A percentile compares a stretch with the other conserved stretches of the same genome.
These are phyloP conservation scores for Drosophila gunungcola DNA, from an alignment of 1,140 invertebrate genomes.

Conservation along the genomic window DNA sequence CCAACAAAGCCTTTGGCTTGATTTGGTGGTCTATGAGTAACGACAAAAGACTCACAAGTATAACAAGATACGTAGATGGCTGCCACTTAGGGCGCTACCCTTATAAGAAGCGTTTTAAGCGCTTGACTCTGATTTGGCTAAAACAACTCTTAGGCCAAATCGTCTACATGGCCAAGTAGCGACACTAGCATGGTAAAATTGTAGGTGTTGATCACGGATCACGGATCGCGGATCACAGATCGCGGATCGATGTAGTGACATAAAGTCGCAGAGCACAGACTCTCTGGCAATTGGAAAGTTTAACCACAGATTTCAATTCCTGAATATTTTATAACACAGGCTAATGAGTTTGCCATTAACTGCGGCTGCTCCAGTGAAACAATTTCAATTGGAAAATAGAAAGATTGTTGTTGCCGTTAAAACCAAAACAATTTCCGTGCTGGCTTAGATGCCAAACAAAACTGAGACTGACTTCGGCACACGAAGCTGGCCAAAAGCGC, in stretches of 20 bases:
- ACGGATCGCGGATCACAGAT: not conserved
- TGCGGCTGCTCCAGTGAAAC: conserved; percentile 61
- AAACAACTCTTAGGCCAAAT: conserved; percentile 34
- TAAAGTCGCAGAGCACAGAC: conserved; percentile 5
- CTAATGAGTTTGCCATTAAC: conserved; percentile 44
- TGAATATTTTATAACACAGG: conserved; percentile 40
- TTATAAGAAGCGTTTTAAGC: conserved; percentile 35
- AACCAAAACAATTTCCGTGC: conserved; percentile 74
- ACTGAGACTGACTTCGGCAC: conserved; percentile 36
- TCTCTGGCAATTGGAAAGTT: conserved; percentile 41
- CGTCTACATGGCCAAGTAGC: conserved; percentile 15
- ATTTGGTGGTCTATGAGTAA: conserved; percentile 43
- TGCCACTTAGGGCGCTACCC: conserved; percentile 51
- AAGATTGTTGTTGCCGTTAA: conserved; percentile 59
- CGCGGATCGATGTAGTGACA: conserved; percentile 17
- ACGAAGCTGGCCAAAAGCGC: conserved; percentile 34
- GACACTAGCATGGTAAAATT: not conserved
- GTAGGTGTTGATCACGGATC: conserved; percentile 30
- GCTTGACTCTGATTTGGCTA: conserved; percentile 33
- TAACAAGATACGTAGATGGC: conserved; percentile 45
- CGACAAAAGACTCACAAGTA: conserved; percentile 42
- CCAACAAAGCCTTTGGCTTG: conserved; percentile 39
- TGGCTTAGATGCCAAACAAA: conserved; percentile 54
- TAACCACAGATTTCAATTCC: conserved; percentile 47
- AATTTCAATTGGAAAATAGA: conserved; percentile 40